Base-by-base conservation (phyloP, 1,140 invertebrate genomes). In the Lasaia peninsularis region DNA sequence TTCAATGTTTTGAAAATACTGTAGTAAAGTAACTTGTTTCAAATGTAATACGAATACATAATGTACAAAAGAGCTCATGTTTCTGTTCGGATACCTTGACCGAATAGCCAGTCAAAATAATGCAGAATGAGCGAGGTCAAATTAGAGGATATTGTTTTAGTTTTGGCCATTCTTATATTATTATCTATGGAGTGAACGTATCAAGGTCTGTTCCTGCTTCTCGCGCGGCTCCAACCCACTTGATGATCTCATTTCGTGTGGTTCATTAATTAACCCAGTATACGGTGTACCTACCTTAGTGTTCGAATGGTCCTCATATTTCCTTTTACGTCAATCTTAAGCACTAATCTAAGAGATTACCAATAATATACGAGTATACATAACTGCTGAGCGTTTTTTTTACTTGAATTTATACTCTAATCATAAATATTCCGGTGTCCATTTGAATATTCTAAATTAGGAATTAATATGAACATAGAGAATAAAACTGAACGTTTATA, bases 191-290 rank as follows among this genome's bases (percentile, higher is more conserved):
- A 52, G 34, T 44, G 52, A 51, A 64, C 18, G 31, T 32, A 65
- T 55, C 52, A 58, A 61, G 55, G 63, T 55, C 52, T 58, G 21
- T 21, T 50, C 24, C 28, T 55, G 10, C 44, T 56, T 53, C 14
- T 54, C 24, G 28, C 14, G 21, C 51, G 50, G 18, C 20, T 48
- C 20, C 18, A 34, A 32, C 53, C 54, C 50, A 60, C 52, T 32
- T 48, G 20, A 32, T 56, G 31, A 61, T 56, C 28, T 56, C 52
- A 44, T 56, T 28, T 33, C 16, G 11, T 18, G 10, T 33, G 6
- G n/a, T 18, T n/a, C 6, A 18, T 33, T 34, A 33, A 33, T 33
- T 16, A 4, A n/a, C 16, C 33, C 7, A 21, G 9, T 16, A 8
- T 2, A 44, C 37, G 4, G 1, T n/a, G n/a, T n/a, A n/a, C n/a